phyloP scores from a whole-genome alignment of 2,113 vertebrate species.

The Scatophagus argus region DNA sequence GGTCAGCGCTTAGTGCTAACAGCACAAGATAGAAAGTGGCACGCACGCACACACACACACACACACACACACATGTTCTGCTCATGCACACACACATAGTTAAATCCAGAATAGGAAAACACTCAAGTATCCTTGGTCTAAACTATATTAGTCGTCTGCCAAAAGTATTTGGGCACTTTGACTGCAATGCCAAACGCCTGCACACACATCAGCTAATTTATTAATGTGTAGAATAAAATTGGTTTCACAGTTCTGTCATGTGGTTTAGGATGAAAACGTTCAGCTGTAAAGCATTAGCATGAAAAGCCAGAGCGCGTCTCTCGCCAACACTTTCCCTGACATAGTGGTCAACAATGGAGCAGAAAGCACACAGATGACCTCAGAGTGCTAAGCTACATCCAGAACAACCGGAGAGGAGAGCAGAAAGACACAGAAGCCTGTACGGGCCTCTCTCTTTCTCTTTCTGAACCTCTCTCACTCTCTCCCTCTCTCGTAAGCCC shows the following conservation, averaged over 20 bases:
- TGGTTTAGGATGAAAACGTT: slow-evolving; percentile 22
- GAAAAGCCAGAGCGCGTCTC: slow-evolving; percentile 32
- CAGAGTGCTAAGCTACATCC: slow-evolving; percentile 74
- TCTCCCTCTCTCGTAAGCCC: slow-evolving; percentile 74
- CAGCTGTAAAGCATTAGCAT: slow-evolving; percentile 33
- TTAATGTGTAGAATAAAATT: not conserved
- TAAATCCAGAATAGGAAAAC: slow-evolving; percentile 74
- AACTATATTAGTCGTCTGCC: slow-evolving; percentile 43
- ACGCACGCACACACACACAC: slow-evolving; percentile 43
- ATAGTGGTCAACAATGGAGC: slow-evolving; percentile 53
- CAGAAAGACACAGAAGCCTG: slow-evolving; percentile 77
- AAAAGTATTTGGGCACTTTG: slow-evolving; percentile 26
- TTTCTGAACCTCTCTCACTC: slow-evolving; percentile 43
- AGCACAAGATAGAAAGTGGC: slow-evolving; percentile 73
- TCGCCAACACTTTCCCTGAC: slow-evolving; percentile 43
- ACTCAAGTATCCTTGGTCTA: slow-evolving; percentile 50
- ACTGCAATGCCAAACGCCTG: not conserved
- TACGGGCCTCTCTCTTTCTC: slow-evolving; percentile 53
- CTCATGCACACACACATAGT: slow-evolving; percentile 56
- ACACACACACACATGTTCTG: slow-evolving; percentile 40
- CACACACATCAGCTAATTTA: not conserved
- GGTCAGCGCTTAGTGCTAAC: slow-evolving; percentile 82
- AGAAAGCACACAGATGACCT: slow-evolving; percentile 80
- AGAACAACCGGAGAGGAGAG: slow-evolving; percentile 76
- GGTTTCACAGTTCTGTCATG: slow-evolving; percentile 21